Conservation (phyloP, 2,113 vertebrate genomes). For the Lagopus leucura region DNA sequence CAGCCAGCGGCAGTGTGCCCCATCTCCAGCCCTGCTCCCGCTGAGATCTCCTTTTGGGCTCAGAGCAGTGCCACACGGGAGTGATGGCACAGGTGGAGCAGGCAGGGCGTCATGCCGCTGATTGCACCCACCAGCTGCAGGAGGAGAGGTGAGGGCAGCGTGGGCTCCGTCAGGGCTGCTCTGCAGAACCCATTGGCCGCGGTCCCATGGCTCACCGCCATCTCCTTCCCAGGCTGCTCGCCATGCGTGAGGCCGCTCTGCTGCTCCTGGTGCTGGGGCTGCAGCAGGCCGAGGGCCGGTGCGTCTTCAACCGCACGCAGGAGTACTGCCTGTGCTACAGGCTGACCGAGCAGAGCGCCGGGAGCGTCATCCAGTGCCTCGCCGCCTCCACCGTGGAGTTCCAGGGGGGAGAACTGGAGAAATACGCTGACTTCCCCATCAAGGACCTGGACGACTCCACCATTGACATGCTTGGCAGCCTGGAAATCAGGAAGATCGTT, state of each 20-base stretch:
- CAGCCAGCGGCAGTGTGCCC: neutral
- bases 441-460: rapidly evolving
- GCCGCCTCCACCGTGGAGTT: conserved; percentile 65
- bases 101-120: neutral
- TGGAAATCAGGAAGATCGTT: conserved; percentile 54
- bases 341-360: neutral
- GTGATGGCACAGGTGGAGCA: neutral
- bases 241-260: neutral
- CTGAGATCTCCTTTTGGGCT: neutral
- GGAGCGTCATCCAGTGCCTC: conserved; percentile 59
- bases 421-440: neutral
- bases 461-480: neutral
- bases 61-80: neutral
- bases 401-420: conserved; percentile 58
- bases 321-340: conserved; percentile 74
- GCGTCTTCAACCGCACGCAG: conserved; percentile 26
- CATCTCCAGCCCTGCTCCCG: neutral
- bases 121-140: no score
- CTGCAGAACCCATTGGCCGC: neutral
- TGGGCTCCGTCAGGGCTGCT: neutral
- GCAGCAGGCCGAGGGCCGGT: neutral
- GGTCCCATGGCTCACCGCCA: neutral
- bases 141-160: neutral
- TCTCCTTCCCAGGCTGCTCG: neutral
- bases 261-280: conserved; percentile 42